Evolutionary conservation across 2,797 vertebrate genomes (phyloP), one percentile per base, ranked within the genome.

Genomic region (Sebastes iracundus): DNA sequence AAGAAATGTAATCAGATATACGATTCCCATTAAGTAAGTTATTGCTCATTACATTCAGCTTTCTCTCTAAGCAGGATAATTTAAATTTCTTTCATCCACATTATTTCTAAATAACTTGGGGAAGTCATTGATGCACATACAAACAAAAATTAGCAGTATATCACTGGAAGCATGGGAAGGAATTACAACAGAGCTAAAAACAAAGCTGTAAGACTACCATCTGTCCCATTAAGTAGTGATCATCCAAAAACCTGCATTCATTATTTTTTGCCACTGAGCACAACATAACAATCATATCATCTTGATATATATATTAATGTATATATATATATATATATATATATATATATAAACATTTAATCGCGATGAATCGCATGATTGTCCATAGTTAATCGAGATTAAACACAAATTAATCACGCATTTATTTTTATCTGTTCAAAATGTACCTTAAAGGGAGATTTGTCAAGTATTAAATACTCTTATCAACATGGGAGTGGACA

Each of bases 41-140:
- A 62, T 53, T 58, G 27, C 30, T 81, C 62, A 33, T 62, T 55
- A 53, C 18, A 18, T 71, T 66, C 58, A 56, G 46, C 28, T 69
- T 49, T 67, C 25, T 66, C 46, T 65, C 28, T 14, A n/a, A 55
- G 35, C 33, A 22, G 56, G 46, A 30, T 1, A 22, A 23, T 70
- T 80, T 65, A 1, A 59, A 63, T 71, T 59, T 78, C 30, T 74
- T 23, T 66, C 42, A 56, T 28, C 22, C 11, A n/a, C 23, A 12
- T 66, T 35, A n/a, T 65, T 70, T 72, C 55, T 53, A 18, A 77
- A 63, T 66, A 74, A 53, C 20, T n/a, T 11, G 49, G 33, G 74
- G 63, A 60, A 74, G 72, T 9, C 71, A 75, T 25, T 84, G 79
- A 73, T 68, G 58, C 67, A 60, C 74, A 35, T 70, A 53, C 18